Base-by-base conservation (phyloP, 64 coral and sea anemone genomes). In the Acropora tenuis region DNA sequence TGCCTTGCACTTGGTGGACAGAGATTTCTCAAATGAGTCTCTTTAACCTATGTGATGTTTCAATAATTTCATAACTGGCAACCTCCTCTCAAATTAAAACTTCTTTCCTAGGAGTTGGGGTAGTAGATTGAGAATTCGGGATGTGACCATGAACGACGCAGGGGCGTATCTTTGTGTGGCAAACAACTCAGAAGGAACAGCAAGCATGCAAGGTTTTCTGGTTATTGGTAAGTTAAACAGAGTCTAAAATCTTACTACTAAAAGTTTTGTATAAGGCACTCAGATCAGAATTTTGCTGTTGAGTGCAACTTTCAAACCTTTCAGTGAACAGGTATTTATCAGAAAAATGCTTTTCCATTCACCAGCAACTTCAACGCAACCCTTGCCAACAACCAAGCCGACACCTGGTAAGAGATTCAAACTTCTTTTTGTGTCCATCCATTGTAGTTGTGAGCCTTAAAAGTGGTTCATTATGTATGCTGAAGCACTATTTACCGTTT, bases 151-250 rank as follows among this genome's bases (percentile, higher is more conserved):
- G 47, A 47, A 50, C n/a, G 88, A 97, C 53, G 77, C 76, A 74
- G 95, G 95, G 9, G 80, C 17, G n/a, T 97, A 97, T 60, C 45
- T 52, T 12, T 97, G 95, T 88, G 19, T 82, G 2, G 95, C 92
- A 76, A 41, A 16, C 5, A 77, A 77, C 75, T 83, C 66, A 40
- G 59, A 86, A 87, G 88, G 91, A 4, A 75, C 48, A 53, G 77
- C 42, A 6, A 94, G 92, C 65, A 94, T 72, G 45, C 66, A 49
- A 53, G 95, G 83, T 65, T 86, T 72, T 16, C 48, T 92, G 18
- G 41, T 11, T 77, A 90, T 95, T 82, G 71, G 50, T 72, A 88
- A 48, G 63, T 49, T 19, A n/a, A 8, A 7, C 11, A 63, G 60
- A 63, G 60, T 13, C 16, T 63, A 55, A 30, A 30, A 30, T 30